Evolutionary conservation across 2,113 vertebrate species (phyloP), one percentile per base, ranked within the genome.

Genomic region (Channa maculata): DNA sequence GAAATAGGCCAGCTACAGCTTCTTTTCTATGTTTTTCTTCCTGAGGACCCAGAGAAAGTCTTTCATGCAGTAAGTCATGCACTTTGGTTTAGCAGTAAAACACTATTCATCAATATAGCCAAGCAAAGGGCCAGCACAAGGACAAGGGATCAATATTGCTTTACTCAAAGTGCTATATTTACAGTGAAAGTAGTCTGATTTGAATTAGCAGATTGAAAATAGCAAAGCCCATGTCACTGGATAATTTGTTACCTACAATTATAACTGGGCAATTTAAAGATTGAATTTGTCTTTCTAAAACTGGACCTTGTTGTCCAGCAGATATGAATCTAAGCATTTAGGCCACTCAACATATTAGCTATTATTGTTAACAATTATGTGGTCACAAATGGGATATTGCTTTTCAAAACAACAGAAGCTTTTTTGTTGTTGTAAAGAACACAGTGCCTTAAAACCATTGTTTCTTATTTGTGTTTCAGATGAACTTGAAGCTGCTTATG

Each of bases 401-500:
- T 34, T 62, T 62, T 46, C 12, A 54, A 65, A 68, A 60, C 49
- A 51, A n/a, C n/a, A 44, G 5, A 34, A 13, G 13, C 50, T 41
- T 41, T 61, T 52, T 68, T 44, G 44, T 60, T 7, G 24, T 2
- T 24, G 33, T 41, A 10, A 11, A 70, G 49, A 66, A 3, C 5
- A 39, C 9, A 5, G 1, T 13, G 49, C 2, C 2, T 79, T 0
- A 8, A 66, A 39, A 36, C 6, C 2, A 14, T 4, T 0, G 37
- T 36, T 36, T 38, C 49, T 53, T 14, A 34, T 14, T 24, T 46
- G 13, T 46, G 3, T 70, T 93, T 63, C 82, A 95, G 94, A 94
- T 95, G 93, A 91, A 94, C 82, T 84, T 93, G 79, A 94, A 93
- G 84, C 79, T 94, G 68, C 87, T 94, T 60, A 73, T 93, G 64